Base-by-base conservation (phyloP, 1,140 invertebrate species). In the Rhynchophorus ferrugineus region DNA sequence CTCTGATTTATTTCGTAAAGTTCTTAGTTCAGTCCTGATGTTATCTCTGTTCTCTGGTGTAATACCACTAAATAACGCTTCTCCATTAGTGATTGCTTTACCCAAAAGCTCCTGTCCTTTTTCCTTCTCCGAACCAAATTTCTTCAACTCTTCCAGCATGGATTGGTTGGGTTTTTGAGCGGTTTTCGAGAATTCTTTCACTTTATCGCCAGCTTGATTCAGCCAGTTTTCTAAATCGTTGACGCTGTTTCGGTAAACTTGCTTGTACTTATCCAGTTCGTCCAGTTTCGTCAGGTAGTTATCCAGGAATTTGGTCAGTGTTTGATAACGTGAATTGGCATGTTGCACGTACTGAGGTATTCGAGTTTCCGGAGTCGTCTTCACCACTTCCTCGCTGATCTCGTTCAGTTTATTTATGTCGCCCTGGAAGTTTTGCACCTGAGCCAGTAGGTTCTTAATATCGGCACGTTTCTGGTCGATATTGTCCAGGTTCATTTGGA, bases 51-150 rank as follows among this genome's bases (percentile, higher is more conserved):
- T 86, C 67, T 91, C 87, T 11, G 86, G 83, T 5, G 85, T 89
- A 2, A 95, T 88, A 18, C 85, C 83, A 6, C 89, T 81, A 59
- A 93, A 93, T 1, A 96, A 71, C 35, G 82, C 80, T 73, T 97
- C 93, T 8, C 91, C 92, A 41, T 83, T 77, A 69, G 91, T 88
- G 5, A 92, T 79, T 3, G 88, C 86, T 61, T 78, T 80, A 62
- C 88, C 91, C 0, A 95, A 71, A 21, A 90, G 69, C 7, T 74
- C 68, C 62, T 91, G 84, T 1, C 90, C 90, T 56, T 81, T 75
- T 60, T 94, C 84, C 66, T 89, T 79, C 58, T 85, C 80, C 61
- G 83, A 79, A 57, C 79, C 77, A 58, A 86, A 83, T 22, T 71
- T 73, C 65, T 87, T 88, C n/a, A 91, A 67, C 63, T 87, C 82